Base-by-base conservation (phyloP, 2,113 vertebrate species). In the Chitala chitala region DNA sequence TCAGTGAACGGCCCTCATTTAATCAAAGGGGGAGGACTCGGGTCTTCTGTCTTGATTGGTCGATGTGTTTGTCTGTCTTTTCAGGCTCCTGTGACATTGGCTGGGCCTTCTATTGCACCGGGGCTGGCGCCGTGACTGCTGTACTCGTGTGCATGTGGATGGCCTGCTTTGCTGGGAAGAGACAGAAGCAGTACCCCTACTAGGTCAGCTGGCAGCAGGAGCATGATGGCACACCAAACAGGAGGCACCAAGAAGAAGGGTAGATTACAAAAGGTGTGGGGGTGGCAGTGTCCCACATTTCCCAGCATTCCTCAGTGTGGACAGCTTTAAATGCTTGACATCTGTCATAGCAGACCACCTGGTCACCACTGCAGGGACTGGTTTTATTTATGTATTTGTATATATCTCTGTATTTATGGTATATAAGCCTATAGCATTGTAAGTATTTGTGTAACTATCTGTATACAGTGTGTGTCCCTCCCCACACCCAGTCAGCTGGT, bases 31-130 rank as follows among this genome's bases (percentile, higher is more conserved):
- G 12, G 20, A 56, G 54, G 31, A 63, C 1, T 72, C 59, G n/a
- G 38, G 8, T 33, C 33, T 15, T 40, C 22, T 29, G 6, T 58
- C 56, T 54, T 63, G 9, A 26, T 12, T 22, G 13, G 38, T 46
- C 22, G 4, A 22, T 58, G 9, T 71, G 70, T 72, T 24, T 31
- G 20, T 26, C 55, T 66, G 66, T 79, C 78, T 53, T 69, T 72
- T 55, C 84, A 98, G 97, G 96, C 33, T 93, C 92, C 58, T 99
- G 97, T 86, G 92, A 94, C 84, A 92, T 98, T 6, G 96, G 97
- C 84, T 99, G 97, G 97, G 95, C 95, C 15, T 98, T 93, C 82
- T 98, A 96, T 87, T 97, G 95, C 89, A 96, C 95, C 0, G 96
- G 94, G 0, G 95, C 93, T 0, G 95, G 95, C 0, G 95, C 95